Evolutionary conservation across 35 echinoderm and acorn worm genomes (phyloP), one percentile per base, ranked within the genome.

Genomic region (Patiria miniata): DNA sequence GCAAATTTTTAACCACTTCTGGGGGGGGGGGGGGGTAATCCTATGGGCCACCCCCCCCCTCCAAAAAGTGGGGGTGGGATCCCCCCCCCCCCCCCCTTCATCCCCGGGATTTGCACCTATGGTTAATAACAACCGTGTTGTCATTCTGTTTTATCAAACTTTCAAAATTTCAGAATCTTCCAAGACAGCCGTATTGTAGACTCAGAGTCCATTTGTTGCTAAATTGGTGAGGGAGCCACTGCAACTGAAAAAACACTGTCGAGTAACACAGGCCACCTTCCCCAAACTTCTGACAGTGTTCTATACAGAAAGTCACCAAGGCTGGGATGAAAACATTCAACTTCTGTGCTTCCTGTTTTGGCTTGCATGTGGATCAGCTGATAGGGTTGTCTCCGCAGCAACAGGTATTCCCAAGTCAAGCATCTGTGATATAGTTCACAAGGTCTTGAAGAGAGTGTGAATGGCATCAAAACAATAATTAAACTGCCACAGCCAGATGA

Each of bases 201-300:
- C 58, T 21, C 5, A 9, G 28, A 61, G 58, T 61, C 58, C 58
- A 61, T 61, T 0, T 61, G 58, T 61, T 61, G 58, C 21, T 61
- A 19, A 19, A 61, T 61, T 61, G 58, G 5, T 61, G 19, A 61
- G 58, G 21, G 58, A 61, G 19, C 58, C 0, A 21, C 9, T 15
- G 19, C 58, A 61, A 61, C 28, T 61, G 8, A 61, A 61, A 21
- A 61, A 61, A 61, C 58, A 61, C 58, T 61, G 58, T 61, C 58
- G 58, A 16, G 58, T 61, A 5, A 61, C 18, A 61, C 58, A 61
- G 58, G 58, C 58, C 8, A 16, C 58, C 58, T 61, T 61, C 58
- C 7, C 21, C 19, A 61, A 61, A 0, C 19, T 61, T 7, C 58
- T 61, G 9, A 61, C 58, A 16, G 58, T 61, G 9, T 15, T 61